Evolutionary conservation across 2,888 invertebrate species (phyloP).

Genomic region (Heliconius sara): DNA sequence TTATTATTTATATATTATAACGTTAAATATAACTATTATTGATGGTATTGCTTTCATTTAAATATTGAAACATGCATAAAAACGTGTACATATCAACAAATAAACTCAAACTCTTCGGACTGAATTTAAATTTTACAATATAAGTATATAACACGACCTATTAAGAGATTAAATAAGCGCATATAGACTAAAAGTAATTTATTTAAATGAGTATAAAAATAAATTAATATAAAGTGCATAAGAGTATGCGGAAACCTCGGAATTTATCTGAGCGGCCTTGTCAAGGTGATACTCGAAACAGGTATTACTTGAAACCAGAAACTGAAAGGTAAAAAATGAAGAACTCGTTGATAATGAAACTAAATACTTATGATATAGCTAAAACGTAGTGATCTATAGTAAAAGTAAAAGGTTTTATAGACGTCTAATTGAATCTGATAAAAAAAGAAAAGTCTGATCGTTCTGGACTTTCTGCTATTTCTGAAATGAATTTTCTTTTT

Average conservation of each 20-base stretch:
- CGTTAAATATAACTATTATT: neutral
- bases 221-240: constrained; percentile 27
- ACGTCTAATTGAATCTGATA: neutral
- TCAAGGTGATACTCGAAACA: constrained; percentile 53
- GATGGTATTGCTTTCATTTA: neutral
- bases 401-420: neutral
- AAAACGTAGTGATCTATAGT: neutral
- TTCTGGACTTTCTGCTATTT: neutral
- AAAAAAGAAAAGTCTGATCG: neutral
- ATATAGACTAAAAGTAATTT: constrained; percentile 31
- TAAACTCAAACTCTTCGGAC: neutral
- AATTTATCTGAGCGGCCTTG: constrained; percentile 55
- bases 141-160: constrained; percentile 10
- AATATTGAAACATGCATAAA: neutral
- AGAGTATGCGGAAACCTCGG: constrained; percentile 48
- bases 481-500: neutral
- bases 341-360: constrained; percentile 29
- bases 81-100: neutral
- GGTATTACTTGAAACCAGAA: constrained; percentile 48
- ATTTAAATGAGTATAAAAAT: constrained; percentile 28
- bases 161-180: constrained; percentile 24
- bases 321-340: constrained; percentile 40
- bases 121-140: constrained; percentile 12
- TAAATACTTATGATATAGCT: neutral
- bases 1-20: neutral